phyloP scores from a whole-genome alignment of 2,888 invertebrate species.

The Nomada fabriciana region DNA sequence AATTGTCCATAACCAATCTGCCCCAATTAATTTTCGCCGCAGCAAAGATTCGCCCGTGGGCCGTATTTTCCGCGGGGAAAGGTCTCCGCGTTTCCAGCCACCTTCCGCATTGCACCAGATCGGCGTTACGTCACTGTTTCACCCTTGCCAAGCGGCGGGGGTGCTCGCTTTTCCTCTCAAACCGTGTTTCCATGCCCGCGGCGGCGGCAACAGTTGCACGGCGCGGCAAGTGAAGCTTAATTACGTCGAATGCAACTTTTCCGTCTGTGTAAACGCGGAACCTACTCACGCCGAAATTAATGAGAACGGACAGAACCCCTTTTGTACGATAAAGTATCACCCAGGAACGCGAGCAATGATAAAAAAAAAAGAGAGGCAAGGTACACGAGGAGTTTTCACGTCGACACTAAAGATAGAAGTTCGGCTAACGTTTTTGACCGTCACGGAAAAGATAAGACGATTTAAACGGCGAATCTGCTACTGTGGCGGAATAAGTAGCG shows the following conservation, averaged over 20 bases:
- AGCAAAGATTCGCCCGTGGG: neutral
- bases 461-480: neutral
- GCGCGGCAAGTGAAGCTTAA: slow-evolving; percentile 21
- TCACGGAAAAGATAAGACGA: neutral
- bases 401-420: neutral
- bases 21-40: neutral
- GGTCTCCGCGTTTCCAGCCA: slow-evolving; percentile 26
- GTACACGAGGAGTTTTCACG: neutral
- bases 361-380: neutral
- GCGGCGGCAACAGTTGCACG: slow-evolving; percentile 33
- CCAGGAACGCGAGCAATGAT: neutral
- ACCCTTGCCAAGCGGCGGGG: slow-evolving; percentile 52
- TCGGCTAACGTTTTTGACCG: neutral
- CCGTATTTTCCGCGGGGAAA: slow-evolving; percentile 24
- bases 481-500: neutral
- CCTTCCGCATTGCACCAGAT: slow-evolving; percentile 70
- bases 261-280: slow-evolving; percentile 14
- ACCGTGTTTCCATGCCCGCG: slow-evolving; percentile 28
- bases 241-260: slow-evolving; percentile 30
- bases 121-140: slow-evolving; percentile 64
- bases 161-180: slow-evolving; percentile 41
- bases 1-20: neutral
- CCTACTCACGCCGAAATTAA: slow-evolving; percentile 32
- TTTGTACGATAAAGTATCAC: neutral
- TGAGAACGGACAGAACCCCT: neutral